Base-by-base conservation (phyloP, 2,797 vertebrate genomes). In the Sorex maritimensis region DNA sequence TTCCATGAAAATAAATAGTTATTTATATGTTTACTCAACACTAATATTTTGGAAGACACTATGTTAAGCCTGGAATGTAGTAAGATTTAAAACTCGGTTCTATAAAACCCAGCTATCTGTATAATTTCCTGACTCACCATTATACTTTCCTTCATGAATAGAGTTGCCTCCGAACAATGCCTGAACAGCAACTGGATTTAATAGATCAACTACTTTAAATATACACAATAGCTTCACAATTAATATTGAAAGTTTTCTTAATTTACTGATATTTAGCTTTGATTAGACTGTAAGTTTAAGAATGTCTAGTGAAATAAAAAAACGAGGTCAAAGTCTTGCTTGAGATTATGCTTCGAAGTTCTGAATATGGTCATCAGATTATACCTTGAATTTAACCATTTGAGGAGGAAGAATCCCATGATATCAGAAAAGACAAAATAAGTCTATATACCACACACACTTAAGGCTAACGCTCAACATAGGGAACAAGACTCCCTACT, bases 361-460 rank as follows among this genome's bases (percentile, higher is more conserved):
- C 23, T 78, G 80, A 38, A 65, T 72, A 72, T 75, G 15, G 24
- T 81, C 74, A 26, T 90, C 52, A 85, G 67, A 79, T 46, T 85
- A 5, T 81, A 75, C 6, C 67, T 26, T 93, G 52, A 86, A 83
- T 80, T 41, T 81, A 93, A 80, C 21, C 13, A 41, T 49, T 83
- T 49, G 75, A 88, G 67, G 15, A 5, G 34, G 30, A 96, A 93
- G 93, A 95, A 94, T 79, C 84, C 94, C 95, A 93, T 88, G 90
- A 96, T 95, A 97, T 93, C 95, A 97, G 85, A 96, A 95, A 96
- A 97, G 96, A 52, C 88, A 95, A 86, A 97, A 97, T 97, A 96
- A 96, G 85, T 88, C 96, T 93, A 96, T 95, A 96, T 84, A 58
- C 80, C 93, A 95, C 93, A 96, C 95, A 96, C 95, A 74, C 93